A percentile compares a stretch with the other conserved stretches of the same genome.
Conservation (phyloP, 2,113 vertebrate genomes). For the Laterallus jamaicensis region DNA sequence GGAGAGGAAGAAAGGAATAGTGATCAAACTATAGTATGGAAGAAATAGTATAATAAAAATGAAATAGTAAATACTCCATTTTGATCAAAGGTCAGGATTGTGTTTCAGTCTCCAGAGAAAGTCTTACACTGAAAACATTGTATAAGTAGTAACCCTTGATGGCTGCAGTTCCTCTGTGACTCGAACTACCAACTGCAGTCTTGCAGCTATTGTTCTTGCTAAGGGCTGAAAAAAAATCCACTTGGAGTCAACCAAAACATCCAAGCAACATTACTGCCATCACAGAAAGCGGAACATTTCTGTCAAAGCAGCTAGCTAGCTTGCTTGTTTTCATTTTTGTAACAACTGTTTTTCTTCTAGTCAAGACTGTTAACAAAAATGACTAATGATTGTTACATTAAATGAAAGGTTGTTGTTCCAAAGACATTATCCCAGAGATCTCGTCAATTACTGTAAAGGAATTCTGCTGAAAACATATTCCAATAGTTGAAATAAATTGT, state of each 20-base stretch:
- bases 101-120: not conserved
- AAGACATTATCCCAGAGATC: conserved; percentile 23
- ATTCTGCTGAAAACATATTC: conserved; percentile 32
- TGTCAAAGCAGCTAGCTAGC: not conserved
- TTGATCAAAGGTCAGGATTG: not conserved
- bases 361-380: conserved; percentile 20
- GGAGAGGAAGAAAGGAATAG: no score
- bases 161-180: not conserved
- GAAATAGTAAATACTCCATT: not conserved
- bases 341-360: not conserved
- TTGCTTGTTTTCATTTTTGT: not conserved
- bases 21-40: not conserved
- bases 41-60: not conserved
- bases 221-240: not conserved
- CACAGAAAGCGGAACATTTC: not conserved
- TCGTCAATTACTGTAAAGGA: conserved; percentile 1
- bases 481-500: not conserved
- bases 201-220: not conserved
- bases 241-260: not conserved
- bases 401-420: conserved; percentile 41
- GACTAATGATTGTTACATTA: not conserved
- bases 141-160: not conserved
- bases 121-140: not conserved
- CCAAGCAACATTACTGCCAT: not conserved
- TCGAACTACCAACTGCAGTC: not conserved